phyloP scores from a whole-genome alignment of 2,797 vertebrate genomes.

The Parauchenoglanis punctatus region DNA sequence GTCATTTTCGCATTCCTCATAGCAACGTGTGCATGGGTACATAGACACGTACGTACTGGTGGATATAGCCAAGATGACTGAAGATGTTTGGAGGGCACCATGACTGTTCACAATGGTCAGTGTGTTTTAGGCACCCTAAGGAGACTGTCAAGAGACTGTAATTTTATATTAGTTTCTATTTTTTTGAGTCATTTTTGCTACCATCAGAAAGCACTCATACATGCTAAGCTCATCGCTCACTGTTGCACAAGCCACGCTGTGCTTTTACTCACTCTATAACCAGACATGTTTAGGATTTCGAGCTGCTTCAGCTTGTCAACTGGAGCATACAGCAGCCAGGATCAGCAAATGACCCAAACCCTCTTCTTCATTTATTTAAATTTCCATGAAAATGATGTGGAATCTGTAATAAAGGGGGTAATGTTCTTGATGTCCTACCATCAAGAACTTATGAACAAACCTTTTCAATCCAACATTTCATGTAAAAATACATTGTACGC shows the following conservation, averaged over 20 bases:
- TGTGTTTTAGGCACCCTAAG: no score
- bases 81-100: not conserved
- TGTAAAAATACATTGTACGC: not conserved
- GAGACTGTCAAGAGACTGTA: not conserved
- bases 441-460: no score
- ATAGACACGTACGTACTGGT: not conserved
- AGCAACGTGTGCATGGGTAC: not conserved
- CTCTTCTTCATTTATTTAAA: not conserved
- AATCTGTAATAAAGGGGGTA: not conserved
- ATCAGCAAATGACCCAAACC: not conserved
- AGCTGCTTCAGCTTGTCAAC: not conserved
- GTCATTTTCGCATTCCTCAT: constrained; percentile 3
- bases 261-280: not conserved
- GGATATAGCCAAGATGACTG: not conserved
- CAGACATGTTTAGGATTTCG: not conserved
- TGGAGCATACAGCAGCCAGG: not conserved
- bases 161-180: not conserved
- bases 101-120: not conserved
- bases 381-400: no score
- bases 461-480: not conserved
- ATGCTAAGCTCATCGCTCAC: not conserved
- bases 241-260: not conserved
- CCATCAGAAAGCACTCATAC: not conserved
- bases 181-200: not conserved
- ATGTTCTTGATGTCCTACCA: not conserved